Evolutionary conservation across 2,113 vertebrate genomes (phyloP), one percentile per base, ranked within the genome.

Genomic region (Urocolius indicus): DNA sequence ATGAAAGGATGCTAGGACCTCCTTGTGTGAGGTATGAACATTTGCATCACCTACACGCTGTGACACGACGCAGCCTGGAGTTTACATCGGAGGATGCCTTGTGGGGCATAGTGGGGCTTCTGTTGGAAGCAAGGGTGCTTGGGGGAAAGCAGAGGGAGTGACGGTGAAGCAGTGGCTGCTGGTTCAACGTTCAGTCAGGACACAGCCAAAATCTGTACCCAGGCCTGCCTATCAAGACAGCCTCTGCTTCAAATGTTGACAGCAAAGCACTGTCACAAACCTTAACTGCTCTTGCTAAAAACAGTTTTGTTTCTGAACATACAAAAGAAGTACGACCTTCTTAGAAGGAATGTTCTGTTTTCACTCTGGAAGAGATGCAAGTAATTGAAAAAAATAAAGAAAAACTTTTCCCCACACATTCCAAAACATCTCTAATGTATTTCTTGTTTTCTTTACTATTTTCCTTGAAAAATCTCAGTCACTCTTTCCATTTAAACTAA

Each of bases 381-480:
- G 63, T 71, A 72, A 76, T n/a, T 45, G 36, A 59, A 72, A 67
- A 84, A 76, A 21, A 29, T 77, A 75, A 62, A 80, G 19, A 94
- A 93, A 93, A 92, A 49, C 6, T 27, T 69, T 88, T 86, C n/a
- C 34, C 13, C 43, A 65, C 14, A 68, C 11, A 59, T 82, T 89
- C 73, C 74, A 89, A 84, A 89, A 92, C 30, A 54, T 6, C 52
- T 88, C 65, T 41, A 74, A 78, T 32, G 38, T 32, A 20, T 86
- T 86, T 92, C 14, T 77, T 2, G 0, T 32, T 51, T 41, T 13
- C 19, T 93, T 66, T 74, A 72, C 46, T 88, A 4, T 83, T 61
- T 19, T 57, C 30, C 85, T 72, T 75, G 76, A 94, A 87, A 93
- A 94, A 89, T 87, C 57, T 76, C 58, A 24, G 30, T 74, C 57